Evolutionary conservation across 2,797 vertebrate genomes (phyloP).

Genomic region (Lycodopsis pacificus): DNA sequence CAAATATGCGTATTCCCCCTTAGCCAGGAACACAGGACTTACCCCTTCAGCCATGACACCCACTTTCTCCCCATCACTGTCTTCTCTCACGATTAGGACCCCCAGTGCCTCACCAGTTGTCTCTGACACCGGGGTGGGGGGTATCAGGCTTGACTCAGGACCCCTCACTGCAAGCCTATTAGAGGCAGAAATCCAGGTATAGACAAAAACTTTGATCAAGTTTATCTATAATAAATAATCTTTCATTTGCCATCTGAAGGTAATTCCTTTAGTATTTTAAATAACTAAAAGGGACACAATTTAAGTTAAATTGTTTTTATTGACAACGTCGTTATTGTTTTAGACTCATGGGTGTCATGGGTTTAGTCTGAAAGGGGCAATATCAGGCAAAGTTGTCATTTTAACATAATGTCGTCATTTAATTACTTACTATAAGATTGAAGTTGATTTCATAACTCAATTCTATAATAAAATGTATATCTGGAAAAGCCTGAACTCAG

Average conservation of each 20-base stretch:
- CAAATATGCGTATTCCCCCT: constrained; percentile 82
- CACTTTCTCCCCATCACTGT: constrained; percentile 90
- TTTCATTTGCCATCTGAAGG: constrained; percentile 7
- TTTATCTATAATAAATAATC: constrained; percentile 13
- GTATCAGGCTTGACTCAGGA: constrained; percentile 76
- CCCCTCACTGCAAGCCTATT: constrained; percentile 77
- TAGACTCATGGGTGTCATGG: not conserved
- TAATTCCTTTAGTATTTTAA: constrained; percentile 7
- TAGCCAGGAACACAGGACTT: constrained; percentile 80
- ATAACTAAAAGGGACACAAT: constrained; percentile 6
- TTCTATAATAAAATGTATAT: constrained; percentile 60
- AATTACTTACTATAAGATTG: constrained; percentile 28
- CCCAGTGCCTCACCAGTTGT: constrained; percentile 85
- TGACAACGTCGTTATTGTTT: constrained; percentile 14
- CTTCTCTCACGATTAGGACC: constrained; percentile 86
- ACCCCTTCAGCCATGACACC: constrained; percentile 87
- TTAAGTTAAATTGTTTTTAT: constrained; percentile 6
- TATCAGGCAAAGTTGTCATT: constrained; percentile 24
- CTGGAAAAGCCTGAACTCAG: constrained; percentile 38
- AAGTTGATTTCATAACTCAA: constrained; percentile 37
- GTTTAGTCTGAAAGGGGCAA: constrained; percentile 21
- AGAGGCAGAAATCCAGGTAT: constrained; percentile 88
- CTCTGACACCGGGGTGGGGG: constrained; percentile 80
- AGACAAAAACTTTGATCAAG: constrained; percentile 45
- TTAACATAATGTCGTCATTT: constrained; percentile 30